These are phyloP conservation scores for Rhingia campestris DNA, from an alignment of 2,888 invertebrate genomes.

Conservation along the genomic window DNA sequence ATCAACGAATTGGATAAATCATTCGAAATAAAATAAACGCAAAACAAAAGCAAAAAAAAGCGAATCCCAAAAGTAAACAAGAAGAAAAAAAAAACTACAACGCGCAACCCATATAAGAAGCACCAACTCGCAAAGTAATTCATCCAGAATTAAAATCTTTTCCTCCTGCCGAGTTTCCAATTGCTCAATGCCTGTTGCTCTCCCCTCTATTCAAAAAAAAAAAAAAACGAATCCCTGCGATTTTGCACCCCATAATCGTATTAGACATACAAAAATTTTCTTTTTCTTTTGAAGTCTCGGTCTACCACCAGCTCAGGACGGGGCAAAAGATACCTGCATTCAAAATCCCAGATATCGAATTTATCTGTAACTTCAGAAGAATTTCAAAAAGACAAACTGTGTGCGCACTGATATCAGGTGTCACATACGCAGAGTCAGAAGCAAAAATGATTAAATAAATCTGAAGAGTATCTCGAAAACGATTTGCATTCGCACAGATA, in stretches of 20 bases:
- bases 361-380: constrained; percentile 67
- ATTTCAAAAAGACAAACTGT: constrained; percentile 53
- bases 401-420: constrained; percentile 62
- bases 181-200: constrained; percentile 33
- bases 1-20: constrained; percentile 69
- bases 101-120: constrained; percentile 23
- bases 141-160: constrained; percentile 67
- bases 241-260: constrained; percentile 63
- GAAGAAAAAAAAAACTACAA: constrained; percentile 32
- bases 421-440: constrained; percentile 67
- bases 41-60: constrained; percentile 17
- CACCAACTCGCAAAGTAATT: constrained; percentile 56
- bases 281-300: constrained; percentile 52
- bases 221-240: constrained; percentile 3
- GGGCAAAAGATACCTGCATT: constrained; percentile 37
- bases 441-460: constrained; percentile 63
- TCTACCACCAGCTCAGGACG: constrained; percentile 13
- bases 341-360: constrained; percentile 65
- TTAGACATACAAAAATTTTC: constrained; percentile 51
- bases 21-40: constrained; percentile 55
- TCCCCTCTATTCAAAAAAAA: not conserved
- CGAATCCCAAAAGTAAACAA: constrained; percentile 52
- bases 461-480: constrained; percentile 49
- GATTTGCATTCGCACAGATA: constrained; percentile 67
- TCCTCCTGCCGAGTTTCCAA: constrained; percentile 27